A percentile compares a stretch with the other conserved stretches of the same genome.
These are phyloP conservation scores for Odontamblyopus lacepedii DNA, from an alignment of 2,797 vertebrate species.

Conservation along the genomic window DNA sequence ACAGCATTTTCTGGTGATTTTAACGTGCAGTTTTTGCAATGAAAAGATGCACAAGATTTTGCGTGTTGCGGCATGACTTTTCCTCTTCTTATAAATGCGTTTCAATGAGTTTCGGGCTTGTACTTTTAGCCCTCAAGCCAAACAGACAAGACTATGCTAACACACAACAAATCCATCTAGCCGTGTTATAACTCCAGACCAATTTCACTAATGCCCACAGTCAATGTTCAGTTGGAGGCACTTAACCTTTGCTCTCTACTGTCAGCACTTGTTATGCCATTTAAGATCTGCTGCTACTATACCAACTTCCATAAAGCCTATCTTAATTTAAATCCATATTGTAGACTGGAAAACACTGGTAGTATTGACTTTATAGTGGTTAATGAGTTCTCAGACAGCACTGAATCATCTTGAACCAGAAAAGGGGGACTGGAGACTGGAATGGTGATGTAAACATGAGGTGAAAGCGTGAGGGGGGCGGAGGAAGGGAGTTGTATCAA, in stretches of 20 bases:
- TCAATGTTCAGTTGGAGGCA: slow-evolving; percentile 66
- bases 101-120: slow-evolving; percentile 16
- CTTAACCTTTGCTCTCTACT: slow-evolving; percentile 69
- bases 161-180: slow-evolving; percentile 36
- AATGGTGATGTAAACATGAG: slow-evolving; percentile 14
- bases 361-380: slow-evolving; percentile 16
- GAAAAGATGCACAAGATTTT: slow-evolving; percentile 23
- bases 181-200: slow-evolving; percentile 30
- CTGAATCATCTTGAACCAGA: slow-evolving; percentile 33
- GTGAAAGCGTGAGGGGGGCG: slow-evolving; percentile 24
- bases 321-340: slow-evolving; percentile 38
- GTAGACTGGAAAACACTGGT: slow-evolving; percentile 8
- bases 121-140: slow-evolving; percentile 28
- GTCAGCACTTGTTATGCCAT: slow-evolving; percentile 67
- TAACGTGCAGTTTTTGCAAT: slow-evolving; percentile 28
- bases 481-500: slow-evolving; percentile 47
- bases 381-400: slow-evolving; percentile 22
- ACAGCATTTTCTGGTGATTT: slow-evolving; percentile 13
- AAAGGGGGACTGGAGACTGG: slow-evolving; percentile 8
- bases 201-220: slow-evolving; percentile 55
- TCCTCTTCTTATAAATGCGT: slow-evolving; percentile 31
- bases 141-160: slow-evolving; percentile 6
- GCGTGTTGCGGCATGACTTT: slow-evolving; percentile 49
- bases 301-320: slow-evolving; percentile 29
- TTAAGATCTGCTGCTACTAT: slow-evolving; percentile 38